These are phyloP conservation scores for Etheostoma cragini DNA, from an alignment of 2,113 vertebrate species.

Conservation along the genomic window DNA sequence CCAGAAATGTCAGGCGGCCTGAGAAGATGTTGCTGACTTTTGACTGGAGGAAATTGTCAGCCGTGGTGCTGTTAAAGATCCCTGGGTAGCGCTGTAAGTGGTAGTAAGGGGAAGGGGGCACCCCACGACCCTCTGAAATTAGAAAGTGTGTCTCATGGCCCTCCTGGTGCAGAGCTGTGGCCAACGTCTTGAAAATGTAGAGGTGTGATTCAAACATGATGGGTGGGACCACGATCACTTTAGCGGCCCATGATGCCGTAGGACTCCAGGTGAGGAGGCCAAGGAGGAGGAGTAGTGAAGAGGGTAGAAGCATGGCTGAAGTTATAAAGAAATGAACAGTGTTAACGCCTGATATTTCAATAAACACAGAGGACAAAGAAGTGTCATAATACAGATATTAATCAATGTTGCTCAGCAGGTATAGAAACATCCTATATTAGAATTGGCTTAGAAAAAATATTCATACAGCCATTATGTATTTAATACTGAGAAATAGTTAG, in stretches of 20 bases:
- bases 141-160: slow-evolving; percentile 95
- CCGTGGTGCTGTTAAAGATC: slow-evolving; percentile 96
- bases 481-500: not conserved
- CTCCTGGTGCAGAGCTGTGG: slow-evolving; percentile 91
- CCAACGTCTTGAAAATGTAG: slow-evolving; percentile 98
- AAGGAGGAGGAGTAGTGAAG: slow-evolving; percentile 74
- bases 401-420: not conserved
- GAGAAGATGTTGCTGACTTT: slow-evolving; percentile 99
- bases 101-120: slow-evolving; percentile 89
- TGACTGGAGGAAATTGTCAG: slow-evolving; percentile 95
- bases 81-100: slow-evolving; percentile 94
- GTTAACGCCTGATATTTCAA: slow-evolving; percentile 20
- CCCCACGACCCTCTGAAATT: slow-evolving; percentile 94
- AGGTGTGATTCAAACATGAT: slow-evolving; percentile 99
- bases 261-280: slow-evolving; percentile 71
- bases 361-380: not conserved
- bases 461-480: not conserved
- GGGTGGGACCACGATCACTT: slow-evolving; percentile 96
- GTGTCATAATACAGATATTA: not conserved
- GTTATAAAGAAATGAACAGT: slow-evolving; percentile 55
- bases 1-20: slow-evolving; percentile 92
- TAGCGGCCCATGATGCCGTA: slow-evolving; percentile 88
- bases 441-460: not conserved
- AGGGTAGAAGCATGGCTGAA: slow-evolving; percentile 91
- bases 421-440: not conserved